Evolutionary conservation across 2,888 invertebrate genomes (phyloP).

Genomic region (Gymnocheta viridis): DNA sequence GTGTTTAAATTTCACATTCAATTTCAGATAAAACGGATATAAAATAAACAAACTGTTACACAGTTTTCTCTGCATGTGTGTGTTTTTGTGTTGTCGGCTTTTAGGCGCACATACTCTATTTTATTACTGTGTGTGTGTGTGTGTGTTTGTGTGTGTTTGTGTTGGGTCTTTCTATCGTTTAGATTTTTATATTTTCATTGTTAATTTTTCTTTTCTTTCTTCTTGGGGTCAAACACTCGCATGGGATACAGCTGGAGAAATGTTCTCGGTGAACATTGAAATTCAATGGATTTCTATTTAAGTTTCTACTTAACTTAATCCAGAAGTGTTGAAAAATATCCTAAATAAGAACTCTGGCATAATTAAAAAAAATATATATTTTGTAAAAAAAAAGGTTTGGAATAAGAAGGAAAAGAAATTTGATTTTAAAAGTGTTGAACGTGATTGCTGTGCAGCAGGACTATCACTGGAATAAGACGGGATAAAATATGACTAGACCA

Average conservation of each 20-base stretch:
- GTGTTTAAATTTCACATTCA: neutral
- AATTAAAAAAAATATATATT: slow-evolving; percentile 2
- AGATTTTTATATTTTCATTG: neutral
- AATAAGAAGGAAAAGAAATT: neutral
- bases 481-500: too few relatives aligned
- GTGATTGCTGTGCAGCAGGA: neutral
- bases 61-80: neutral
- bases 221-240: neutral
- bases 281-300: slow-evolving; percentile 64
- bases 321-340: slow-evolving; percentile 1
- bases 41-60: neutral
- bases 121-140: neutral
- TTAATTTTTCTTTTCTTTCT: neutral
- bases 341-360: neutral
- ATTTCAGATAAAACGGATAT: neutral
- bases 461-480: neutral
- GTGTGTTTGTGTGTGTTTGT: neutral
- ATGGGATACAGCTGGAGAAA: neutral
- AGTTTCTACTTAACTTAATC: slow-evolving; percentile 54
- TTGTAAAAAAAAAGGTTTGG: neutral
- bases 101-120: neutral
- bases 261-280: slow-evolving; percentile 13
- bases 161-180: neutral
- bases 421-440: neutral
- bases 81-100: neutral